A percentile compares a stretch with the other conserved stretches of the same genome.
phyloP scores from a whole-genome alignment of 2,888 invertebrate species.

The Eupeodes latifasciatus region DNA sequence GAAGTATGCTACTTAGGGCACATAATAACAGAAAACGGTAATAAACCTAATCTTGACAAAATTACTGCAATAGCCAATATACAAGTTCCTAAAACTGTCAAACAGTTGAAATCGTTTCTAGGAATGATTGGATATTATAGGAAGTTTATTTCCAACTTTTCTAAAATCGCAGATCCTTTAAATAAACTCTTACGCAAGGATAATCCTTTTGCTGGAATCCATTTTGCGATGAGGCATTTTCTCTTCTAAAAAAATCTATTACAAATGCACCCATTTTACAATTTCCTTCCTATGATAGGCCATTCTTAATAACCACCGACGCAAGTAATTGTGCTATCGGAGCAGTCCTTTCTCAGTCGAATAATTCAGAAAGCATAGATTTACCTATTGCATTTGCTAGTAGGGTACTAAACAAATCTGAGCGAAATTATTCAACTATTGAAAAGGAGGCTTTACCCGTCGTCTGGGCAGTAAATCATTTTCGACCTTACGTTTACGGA shows the following conservation, averaged over 20 bases:
- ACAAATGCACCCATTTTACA: background rate
- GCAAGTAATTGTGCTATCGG: too few relatives aligned
- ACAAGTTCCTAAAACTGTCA: conserved; percentile 3
- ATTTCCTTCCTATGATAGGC: background rate
- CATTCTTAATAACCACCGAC: conserved; percentile 2
- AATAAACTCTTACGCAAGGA: too few relatives aligned
- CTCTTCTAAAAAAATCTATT: background rate
- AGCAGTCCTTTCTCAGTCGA: too few relatives aligned
- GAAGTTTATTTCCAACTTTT: too few relatives aligned
- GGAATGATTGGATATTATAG: too few relatives aligned
- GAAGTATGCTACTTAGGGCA: background rate
- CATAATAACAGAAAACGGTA: conserved; percentile 6
- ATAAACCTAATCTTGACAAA: background rate
- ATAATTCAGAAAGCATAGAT: conserved; percentile 2
- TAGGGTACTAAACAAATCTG: conserved; percentile 9
- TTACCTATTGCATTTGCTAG: conserved; percentile 11
- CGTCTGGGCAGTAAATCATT: background rate
- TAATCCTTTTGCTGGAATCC: background rate
- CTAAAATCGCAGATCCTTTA: too few relatives aligned
- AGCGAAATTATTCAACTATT: conserved; percentile 7
- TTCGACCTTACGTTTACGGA: conserved; percentile 24
- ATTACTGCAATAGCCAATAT: conserved; percentile 4
- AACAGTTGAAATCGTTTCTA: conserved; percentile 5
- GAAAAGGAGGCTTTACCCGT: background rate
- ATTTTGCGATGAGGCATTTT: conserved; percentile 9